Percentiles rank a stretch among this genome's conserved stretches.
Evolutionary conservation across 2,888 invertebrate genomes (phyloP).

Genomic region (Hanleya hanleyi): DNA sequence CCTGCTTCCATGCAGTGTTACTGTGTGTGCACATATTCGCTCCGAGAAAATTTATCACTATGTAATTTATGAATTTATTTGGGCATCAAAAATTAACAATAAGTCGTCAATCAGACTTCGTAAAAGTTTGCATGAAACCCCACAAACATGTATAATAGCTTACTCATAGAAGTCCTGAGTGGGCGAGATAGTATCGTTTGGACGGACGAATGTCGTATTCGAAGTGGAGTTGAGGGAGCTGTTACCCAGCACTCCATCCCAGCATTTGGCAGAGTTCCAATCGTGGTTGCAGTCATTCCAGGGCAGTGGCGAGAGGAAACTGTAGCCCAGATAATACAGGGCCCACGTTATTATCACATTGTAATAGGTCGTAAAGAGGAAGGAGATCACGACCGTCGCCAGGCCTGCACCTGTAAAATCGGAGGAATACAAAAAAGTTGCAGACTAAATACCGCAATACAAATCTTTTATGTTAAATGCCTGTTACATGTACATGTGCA

Average conservation of each 20-base stretch:
- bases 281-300: constrained; percentile 91
- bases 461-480: no score
- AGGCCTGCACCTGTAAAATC: constrained; percentile 96
- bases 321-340: constrained; percentile 93
- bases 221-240: constrained; percentile 23
- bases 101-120: no score
- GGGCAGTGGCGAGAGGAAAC: constrained; percentile 87
- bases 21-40: no score
- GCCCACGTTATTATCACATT: constrained; percentile 96
- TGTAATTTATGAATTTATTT: no score
- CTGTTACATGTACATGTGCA: no score
- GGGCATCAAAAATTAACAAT: no score
- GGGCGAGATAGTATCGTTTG: constrained; percentile 85
- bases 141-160: constrained; percentile 56
- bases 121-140: no score
- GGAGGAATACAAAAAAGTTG: no score
- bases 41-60: no score
- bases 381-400: constrained; percentile 94
- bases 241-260: constrained; percentile 76
- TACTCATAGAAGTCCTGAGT: constrained; percentile 96
- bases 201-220: constrained; percentile 73
- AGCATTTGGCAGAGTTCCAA: constrained; percentile 90
- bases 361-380: constrained; percentile 95
- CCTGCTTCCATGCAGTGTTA: no score
- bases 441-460: no score